Conservation (phyloP, 2,888 invertebrate species). For the Ochropleura plecta region DNA sequence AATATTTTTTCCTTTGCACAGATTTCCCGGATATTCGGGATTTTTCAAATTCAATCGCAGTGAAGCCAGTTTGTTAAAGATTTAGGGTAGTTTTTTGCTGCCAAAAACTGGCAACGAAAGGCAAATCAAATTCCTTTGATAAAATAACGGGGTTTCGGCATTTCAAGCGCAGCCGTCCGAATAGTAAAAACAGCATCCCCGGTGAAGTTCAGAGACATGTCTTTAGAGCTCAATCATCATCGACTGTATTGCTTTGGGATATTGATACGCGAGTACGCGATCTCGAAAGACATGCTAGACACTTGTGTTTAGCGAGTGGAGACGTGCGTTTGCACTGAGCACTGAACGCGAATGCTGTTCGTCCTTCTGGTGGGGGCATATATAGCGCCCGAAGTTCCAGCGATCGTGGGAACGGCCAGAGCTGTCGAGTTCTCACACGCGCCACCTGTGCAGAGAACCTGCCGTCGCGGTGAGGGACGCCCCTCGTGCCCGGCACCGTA, state of each 20-base stretch:
- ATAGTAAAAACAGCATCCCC: constrained; percentile 91
- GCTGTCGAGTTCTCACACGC: constrained; percentile 95
- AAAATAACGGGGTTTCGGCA: neutral
- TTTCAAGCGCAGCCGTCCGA: neutral
- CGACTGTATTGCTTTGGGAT: constrained; percentile 98
- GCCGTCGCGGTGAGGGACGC: constrained; percentile 85
- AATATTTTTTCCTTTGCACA: no score
- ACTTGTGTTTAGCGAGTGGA: constrained; percentile 79
- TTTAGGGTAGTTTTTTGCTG: constrained; percentile 13
- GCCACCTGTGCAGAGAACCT: constrained; percentile 92
- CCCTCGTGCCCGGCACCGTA: constrained; percentile 89
- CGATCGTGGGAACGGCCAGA: constrained; percentile 94
- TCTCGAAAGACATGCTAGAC: constrained; percentile 89
- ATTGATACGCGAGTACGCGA: constrained; percentile 93
- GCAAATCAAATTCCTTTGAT: constrained; percentile 21
- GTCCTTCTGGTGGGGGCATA: constrained; percentile 88
- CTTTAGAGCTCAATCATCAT: constrained; percentile 95
- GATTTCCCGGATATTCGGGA: constrained; percentile 11
- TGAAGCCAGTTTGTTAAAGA: constrained; percentile 35
- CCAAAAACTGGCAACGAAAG: constrained; percentile 15
- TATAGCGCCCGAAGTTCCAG: constrained; percentile 91
- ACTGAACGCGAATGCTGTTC: constrained; percentile 89
- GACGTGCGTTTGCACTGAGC: constrained; percentile 87
- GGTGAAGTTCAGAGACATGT: constrained; percentile 93
- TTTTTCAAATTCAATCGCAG: constrained; percentile 27